Base-by-base conservation (phyloP, 2,113 vertebrate species). In the Pelvicachromis taeniatus region DNA sequence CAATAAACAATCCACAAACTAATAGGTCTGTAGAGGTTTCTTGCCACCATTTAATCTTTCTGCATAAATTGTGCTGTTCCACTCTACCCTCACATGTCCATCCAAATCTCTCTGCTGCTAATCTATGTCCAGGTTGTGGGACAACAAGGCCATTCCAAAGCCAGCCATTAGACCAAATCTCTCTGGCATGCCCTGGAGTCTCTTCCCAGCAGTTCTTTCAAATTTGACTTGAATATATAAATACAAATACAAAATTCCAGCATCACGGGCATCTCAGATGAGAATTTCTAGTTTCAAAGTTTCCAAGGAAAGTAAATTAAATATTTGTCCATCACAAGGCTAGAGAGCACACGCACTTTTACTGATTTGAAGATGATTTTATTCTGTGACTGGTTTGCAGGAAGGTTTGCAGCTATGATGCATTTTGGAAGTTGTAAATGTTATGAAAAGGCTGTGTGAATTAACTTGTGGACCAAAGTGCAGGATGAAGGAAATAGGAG, bases 21-120 rank as follows among this genome's bases (percentile, higher is more conserved):
- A 21, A 19, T 38, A 38, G 1, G 19, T 40, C 19, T 65, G 31
- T 38, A n/a, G 5, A 0, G 0, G 5, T 35, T 12, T 42, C 11
- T 42, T 42, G 9, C 4, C 9, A 42, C 10, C 10, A 3, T 38
- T 65, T 65, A 61, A 38, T 63, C 2, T 0, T 55, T 7, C 21
- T 7, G 11, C 33, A 65, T 65, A 0, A 65, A 40, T 13, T 21
- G 19, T 65, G 61, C 33, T 21, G 33, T 38, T 65, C 19, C 19
- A 4, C 31, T 38, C 19, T 4, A n/a, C 61, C 19, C 5, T 65
- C 19, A 65, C 2, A 21, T 38, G 33, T 21, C 33, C 61, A 21
- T 65, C 61, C 33, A 65, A 38, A 13, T 65, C 17, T 21, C 40
- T 38, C 19, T 65, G 11, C 61, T 65, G 6, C 61, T 40, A 65